These are phyloP conservation scores for Podabrus alpinus DNA, from an alignment of 2,888 invertebrate species.

Conservation along the genomic window DNA sequence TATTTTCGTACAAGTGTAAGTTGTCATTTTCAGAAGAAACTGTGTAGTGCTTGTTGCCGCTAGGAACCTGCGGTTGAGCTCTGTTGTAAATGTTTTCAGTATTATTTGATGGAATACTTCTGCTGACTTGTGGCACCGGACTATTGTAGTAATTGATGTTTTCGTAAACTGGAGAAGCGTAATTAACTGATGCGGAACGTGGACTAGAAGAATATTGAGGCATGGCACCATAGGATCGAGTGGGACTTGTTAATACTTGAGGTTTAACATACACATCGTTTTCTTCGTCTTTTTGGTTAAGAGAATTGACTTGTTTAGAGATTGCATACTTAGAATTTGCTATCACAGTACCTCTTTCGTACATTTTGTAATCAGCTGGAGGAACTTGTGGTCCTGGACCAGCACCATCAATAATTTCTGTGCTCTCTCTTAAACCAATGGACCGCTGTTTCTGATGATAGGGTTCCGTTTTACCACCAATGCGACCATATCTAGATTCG, in stretches of 20 bases:
- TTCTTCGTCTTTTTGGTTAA: constrained; percentile 55
- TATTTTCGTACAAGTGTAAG: constrained; percentile 60
- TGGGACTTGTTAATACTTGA: constrained; percentile 50
- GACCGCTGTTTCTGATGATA: constrained; percentile 59
- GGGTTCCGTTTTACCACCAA: constrained; percentile 48
- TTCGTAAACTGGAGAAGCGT: constrained; percentile 69
- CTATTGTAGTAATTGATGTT: constrained; percentile 80
- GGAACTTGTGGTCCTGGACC: constrained; percentile 38
- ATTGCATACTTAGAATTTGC: constrained; percentile 79
- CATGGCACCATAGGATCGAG: constrained; percentile 66
- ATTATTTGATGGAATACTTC: constrained; percentile 52
- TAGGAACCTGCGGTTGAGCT: constrained; percentile 82
- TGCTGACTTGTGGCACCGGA: constrained; percentile 52
- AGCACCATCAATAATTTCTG: constrained; percentile 60
- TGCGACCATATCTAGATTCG: constrained; percentile 52
- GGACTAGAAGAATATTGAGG: constrained; percentile 63
- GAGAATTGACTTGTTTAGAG: constrained; percentile 72
- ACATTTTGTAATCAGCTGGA: constrained; percentile 60
- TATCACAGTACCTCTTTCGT: constrained; percentile 76
- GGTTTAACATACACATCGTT: constrained; percentile 55
- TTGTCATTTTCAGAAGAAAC: constrained; percentile 49
- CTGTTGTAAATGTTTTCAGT: constrained; percentile 65
- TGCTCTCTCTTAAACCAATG: constrained; percentile 69
- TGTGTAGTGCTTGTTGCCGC: constrained; percentile 55
- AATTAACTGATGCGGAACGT: constrained; percentile 46